A percentile compares a stretch with the other conserved stretches of the same genome.
Evolutionary conservation across 2,113 vertebrate species (phyloP).

Genomic region (Rhombomys opimus): DNA sequence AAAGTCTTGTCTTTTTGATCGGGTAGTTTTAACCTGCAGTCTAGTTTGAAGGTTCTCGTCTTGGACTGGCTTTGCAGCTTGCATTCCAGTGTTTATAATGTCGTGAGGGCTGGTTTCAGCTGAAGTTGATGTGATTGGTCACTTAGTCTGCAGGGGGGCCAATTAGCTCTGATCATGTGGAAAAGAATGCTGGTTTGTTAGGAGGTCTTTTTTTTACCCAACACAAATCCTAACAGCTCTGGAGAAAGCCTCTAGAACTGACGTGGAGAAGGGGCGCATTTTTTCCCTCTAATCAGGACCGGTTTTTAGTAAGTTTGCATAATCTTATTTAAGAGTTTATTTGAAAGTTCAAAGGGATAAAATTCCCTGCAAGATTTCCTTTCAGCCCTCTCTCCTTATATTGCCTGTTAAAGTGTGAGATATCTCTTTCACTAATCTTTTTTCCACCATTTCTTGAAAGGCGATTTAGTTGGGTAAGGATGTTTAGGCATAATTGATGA

Average conservation of each 20-base stretch:
- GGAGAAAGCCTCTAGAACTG: slow-evolving; percentile 86
- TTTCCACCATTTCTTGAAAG: slow-evolving; percentile 62
- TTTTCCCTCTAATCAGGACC: slow-evolving; percentile 81
- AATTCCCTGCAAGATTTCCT: slow-evolving; percentile 83
- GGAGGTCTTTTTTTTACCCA: slow-evolving; percentile 86
- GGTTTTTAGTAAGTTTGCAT: slow-evolving; percentile 84
- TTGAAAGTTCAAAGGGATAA: slow-evolving; percentile 82
- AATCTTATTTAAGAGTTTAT: slow-evolving; percentile 83
- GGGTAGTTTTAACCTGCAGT: slow-evolving; percentile 79
- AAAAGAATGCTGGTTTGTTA: slow-evolving; percentile 91
- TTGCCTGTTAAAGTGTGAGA: slow-evolving; percentile 72
- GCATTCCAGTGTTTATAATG: slow-evolving; percentile 89
- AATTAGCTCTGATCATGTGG: slow-evolving; percentile 94
- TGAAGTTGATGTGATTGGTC: slow-evolving; percentile 95
- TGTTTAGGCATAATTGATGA: slow-evolving; percentile 60
- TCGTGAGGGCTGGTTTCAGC: slow-evolving; percentile 85
- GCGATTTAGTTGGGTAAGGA: slow-evolving; percentile 62
- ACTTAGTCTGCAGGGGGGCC: slow-evolving; percentile 95
- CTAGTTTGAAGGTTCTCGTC: slow-evolving; percentile 79
- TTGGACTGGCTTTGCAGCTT: slow-evolving; percentile 86
- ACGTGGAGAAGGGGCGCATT: slow-evolving; percentile 83
- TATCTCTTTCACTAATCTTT: slow-evolving; percentile 68
- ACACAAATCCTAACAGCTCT: slow-evolving; percentile 84
- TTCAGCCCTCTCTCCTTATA: slow-evolving; percentile 72
- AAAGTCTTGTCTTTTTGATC: slow-evolving; percentile 61